phyloP scores from a whole-genome alignment of 64 coral and sea anemone genomes.

The Acropora tenuis region DNA sequence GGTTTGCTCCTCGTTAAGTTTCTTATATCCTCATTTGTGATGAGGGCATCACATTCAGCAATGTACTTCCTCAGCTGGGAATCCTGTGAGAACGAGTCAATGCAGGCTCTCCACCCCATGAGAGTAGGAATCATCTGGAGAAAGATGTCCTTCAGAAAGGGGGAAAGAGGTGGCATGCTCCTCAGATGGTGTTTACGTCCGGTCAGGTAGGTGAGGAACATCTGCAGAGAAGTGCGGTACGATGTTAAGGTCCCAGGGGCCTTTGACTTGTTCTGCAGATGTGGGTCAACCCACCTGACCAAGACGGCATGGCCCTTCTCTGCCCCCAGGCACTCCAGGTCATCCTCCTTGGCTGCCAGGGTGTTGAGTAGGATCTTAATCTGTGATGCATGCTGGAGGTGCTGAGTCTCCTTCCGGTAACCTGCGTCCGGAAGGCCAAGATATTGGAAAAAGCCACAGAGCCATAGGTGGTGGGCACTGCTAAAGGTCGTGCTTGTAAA shows the following conservation, averaged over 20 bases:
- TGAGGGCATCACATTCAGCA: too few species aligned
- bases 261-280: background rate
- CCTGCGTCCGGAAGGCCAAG: background rate
- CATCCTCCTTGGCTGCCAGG: background rate
- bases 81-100: too few species aligned
- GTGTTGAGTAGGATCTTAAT: background rate
- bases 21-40: too few species aligned
- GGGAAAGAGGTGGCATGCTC: too few species aligned
- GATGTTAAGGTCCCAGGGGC: background rate
- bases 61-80: too few species aligned
- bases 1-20: too few species aligned
- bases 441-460: background rate
- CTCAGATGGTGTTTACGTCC: too few species aligned
- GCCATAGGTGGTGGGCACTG: background rate
- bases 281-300: background rate
- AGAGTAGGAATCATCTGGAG: too few species aligned
- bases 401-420: background rate
- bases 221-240: slow-evolving; percentile 9
- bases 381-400: background rate
- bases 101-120: too few species aligned
- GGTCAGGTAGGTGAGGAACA: background rate
- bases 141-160: too few species aligned
- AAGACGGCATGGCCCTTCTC: background rate
- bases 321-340: background rate
- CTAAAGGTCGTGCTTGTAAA: background rate